phyloP scores from a whole-genome alignment of 2,888 invertebrate genomes.

The Lasiommata megera region DNA sequence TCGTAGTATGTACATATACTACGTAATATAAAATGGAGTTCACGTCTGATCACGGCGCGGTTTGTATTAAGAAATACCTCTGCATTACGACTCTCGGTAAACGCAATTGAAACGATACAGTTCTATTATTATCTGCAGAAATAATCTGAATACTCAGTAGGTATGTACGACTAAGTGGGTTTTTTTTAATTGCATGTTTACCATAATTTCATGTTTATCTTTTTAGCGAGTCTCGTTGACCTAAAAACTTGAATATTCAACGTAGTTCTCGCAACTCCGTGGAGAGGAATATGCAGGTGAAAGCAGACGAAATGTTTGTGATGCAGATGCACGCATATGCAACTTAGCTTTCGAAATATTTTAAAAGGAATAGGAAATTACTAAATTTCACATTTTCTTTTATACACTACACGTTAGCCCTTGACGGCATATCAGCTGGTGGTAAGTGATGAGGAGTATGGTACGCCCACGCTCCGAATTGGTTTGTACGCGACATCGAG shows the following conservation, averaged over 20 bases:
- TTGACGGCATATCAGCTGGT: too few species aligned
- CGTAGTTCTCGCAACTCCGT: slow-evolving; percentile 11
- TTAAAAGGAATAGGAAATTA: not conserved
- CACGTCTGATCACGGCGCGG: too few species aligned
- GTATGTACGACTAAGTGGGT: not conserved
- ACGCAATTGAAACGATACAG: not conserved
- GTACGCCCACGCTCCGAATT: too few species aligned
- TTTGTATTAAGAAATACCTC: too few species aligned
- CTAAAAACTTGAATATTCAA: slow-evolving; percentile 24
- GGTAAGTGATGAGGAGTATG: too few species aligned
- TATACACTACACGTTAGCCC: too few species aligned
- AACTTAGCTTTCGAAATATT: slow-evolving; percentile 5
- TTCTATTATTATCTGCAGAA: too few species aligned
- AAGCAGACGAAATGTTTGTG: slow-evolving; percentile 18
- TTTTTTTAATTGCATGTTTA: not conserved
- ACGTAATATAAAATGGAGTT: too few species aligned
- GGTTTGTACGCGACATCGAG: too few species aligned
- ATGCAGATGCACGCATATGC: slow-evolving; percentile 17
- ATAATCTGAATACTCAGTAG: not conserved
- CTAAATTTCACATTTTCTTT: not conserved
- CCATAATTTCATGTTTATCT: slow-evolving; percentile 16
- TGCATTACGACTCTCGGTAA: too few species aligned
- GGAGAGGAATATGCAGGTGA: slow-evolving; percentile 17
- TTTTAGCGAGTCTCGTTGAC: slow-evolving; percentile 21
- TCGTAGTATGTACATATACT: too few species aligned